Evolutionary conservation across 2,113 vertebrate genomes (phyloP), one percentile per base, ranked within the genome.

Genomic region (Camelus bactrianus): DNA sequence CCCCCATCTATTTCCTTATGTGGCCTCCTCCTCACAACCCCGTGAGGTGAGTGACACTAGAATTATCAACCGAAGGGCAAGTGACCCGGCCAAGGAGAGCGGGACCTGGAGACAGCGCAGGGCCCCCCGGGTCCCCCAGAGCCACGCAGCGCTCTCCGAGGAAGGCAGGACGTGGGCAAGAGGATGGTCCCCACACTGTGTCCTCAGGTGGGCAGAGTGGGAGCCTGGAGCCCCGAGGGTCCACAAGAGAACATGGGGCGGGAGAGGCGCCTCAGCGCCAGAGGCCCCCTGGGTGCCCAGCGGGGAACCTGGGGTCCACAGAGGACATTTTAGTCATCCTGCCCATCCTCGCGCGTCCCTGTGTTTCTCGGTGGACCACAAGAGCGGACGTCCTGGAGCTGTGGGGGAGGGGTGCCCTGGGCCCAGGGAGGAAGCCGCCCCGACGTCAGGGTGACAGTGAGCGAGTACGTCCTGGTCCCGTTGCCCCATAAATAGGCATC

Each of bases 231-330:
- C 5, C 72, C 13, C 19, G 8, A 30, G 56, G 70, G 42, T 28
- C 13, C 52, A 11, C 30, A 15, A 32, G 30, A 38, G 81, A 75
- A 16, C 24, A 1, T 6, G 32, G 48, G 24, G 6, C 0, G 17
- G 72, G 8, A 8, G 19, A 26, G 35, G 8, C 19, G 26, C 11
- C 17, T 13, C 52, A 26, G 30, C 26, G 50, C 32, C 6, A 2
- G 28, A 26, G 8, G 17, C 0, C 6, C 8, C 17, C 4, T 11
- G 5, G 3, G 30, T 20, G 46, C 24, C 60, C 12, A 0, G 1
- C 3, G 14, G 20, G 50, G 46, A 73, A 20, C 3, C 17, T 1
- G 5, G 46, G 35, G 26, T 56, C 58, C 76, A 79, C 50, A 35
- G 7, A 7, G 50, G 3, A 35, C n/a, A 20, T 17, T n/a, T n/a